Base-by-base conservation (phyloP, 1,140 invertebrate genomes). In the Cataglyphis hispanica region DNA sequence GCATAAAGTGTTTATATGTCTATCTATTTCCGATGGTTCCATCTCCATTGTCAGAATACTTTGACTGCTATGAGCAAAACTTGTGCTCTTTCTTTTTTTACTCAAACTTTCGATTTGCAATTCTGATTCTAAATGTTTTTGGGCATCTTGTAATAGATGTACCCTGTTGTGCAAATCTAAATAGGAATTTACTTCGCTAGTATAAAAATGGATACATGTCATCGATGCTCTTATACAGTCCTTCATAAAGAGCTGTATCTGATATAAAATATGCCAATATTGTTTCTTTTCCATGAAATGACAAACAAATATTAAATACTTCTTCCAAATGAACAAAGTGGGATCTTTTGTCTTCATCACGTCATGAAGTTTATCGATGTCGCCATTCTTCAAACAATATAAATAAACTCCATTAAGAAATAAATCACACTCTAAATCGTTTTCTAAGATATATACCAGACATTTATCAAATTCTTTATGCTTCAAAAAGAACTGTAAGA, bases 341-440 rank as follows among this genome's bases (percentile, higher is more conserved):
- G 95, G 92, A 91, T 98, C 97, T 77, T 96, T 95, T 31, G 95
- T 93, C 11, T 93, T 94, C 95, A 98, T 96, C 3, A 95, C 94
- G 27, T 96, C 95, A 22, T 97, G 94, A 25, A 98, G 89, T 40
- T 95, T 92, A n/a, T 95, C 95, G 0, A 97, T 92, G n/a, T 93
- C 94, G 0, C 97, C 97, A 31, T 94, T 96, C 87, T 96, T 96
- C 86, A 97, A 93, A 83, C 96, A 97, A 13, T 95, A 95, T 87
- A 97, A 94, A 86, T 97, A 97, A 27, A 97, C 96, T 2, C 94
- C 90, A n/a, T 97, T 97, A 1, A 97, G 96, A 90, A 98, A 98
- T 0, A 96, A 92, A 78, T 98, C 97, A 0, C 95, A 94, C 22
- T 96, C 96, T 1, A 97, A 94, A 61, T 96, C 91, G 87, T 97